Conservation (phyloP, 2,113 vertebrate genomes). For the Triplophysa tibetana region DNA sequence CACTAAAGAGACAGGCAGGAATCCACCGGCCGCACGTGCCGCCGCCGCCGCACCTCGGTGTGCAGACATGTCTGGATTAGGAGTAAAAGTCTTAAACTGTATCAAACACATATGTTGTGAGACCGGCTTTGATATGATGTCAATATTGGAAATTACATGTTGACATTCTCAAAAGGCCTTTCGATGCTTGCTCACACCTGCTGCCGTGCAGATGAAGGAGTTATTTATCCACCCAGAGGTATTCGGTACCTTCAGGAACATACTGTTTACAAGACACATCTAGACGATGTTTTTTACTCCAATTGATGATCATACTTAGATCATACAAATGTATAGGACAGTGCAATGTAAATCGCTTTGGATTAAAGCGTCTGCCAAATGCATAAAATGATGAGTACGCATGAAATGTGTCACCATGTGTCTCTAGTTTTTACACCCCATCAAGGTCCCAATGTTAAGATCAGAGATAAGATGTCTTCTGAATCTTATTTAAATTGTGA, state of each 20-base stretch:
- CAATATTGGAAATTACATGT: slow-evolving; percentile 59
- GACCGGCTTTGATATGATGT: slow-evolving; percentile 62
- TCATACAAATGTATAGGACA: too few relatives aligned
- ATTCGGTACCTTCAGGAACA: neutral
- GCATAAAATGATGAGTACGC: too few relatives aligned
- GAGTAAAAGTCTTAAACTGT: slow-evolving; percentile 39
- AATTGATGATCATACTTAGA: too few relatives aligned
- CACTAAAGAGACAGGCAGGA: slow-evolving; percentile 56
- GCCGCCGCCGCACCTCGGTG: slow-evolving; percentile 15
- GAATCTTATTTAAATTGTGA: too few relatives aligned
- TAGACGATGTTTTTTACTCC: too few relatives aligned
- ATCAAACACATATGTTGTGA: slow-evolving; percentile 45
- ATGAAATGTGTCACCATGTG: too few relatives aligned
- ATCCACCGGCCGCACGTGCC: slow-evolving; percentile 44
- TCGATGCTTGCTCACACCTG: slow-evolving; percentile 64
- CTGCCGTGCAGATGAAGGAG: slow-evolving; percentile 44
- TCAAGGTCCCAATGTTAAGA: too few relatives aligned
- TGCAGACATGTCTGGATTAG: slow-evolving; percentile 36
- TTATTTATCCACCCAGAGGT: slow-evolving; percentile 58
- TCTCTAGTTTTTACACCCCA: too few relatives aligned
- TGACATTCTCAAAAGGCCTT: slow-evolving; percentile 63
- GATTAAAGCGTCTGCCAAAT: too few relatives aligned
- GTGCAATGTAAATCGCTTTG: too few relatives aligned
- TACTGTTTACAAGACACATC: too few relatives aligned
- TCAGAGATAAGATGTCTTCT: too few relatives aligned